Evolutionary conservation across 2,888 invertebrate species (phyloP), one percentile per base, ranked within the genome.

Genomic region (Drosophila prolongata): DNA sequence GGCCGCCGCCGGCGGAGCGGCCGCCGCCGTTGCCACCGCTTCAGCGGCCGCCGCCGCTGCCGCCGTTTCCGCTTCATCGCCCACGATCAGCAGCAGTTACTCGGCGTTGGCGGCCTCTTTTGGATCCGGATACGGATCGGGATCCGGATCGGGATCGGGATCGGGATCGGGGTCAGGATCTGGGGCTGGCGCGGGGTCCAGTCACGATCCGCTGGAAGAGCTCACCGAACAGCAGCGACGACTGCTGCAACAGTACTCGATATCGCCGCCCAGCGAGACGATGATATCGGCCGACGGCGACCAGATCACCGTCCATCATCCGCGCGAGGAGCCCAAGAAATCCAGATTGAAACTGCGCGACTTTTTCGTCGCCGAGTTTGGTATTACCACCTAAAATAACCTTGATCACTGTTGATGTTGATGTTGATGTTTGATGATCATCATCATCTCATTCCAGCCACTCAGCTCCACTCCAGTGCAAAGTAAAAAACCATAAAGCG

Each of bases 311-410:
- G 90, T 91, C 94, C 95, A 95, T 93, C 94, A 94, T 93, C 88
- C 90, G 58, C 95, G 95, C 93, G 95, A 95, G 93, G 95, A 95
- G 92, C 95, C 95, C 93, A 95, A 95, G 94, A 95, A 95, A 94
- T 89, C 91, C 8, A 95, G 95, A 94, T 95, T 95, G 93, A 96
- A 96, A 95, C 95, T 96, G 93, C 96, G 96, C 95, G 96, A 96
- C 94, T 95, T 96, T 94, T 96, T 96, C 94, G 95, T 96, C 92
- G 95, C 96, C 93, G 96, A 96, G 94, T 95, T 96, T 94, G 95
- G 95, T 95, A 94, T 95, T 66, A 56, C 57, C 57, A 37, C 27
- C 30, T 54, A 24, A 19, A 27, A 55, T 56, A 52, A 57, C 16
- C 38, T 34, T 53, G 54, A 47, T 64, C 58, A 58, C 53, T 43